Conservation (phyloP, 2,888 invertebrate genomes). For the Cheilosia pagana region DNA sequence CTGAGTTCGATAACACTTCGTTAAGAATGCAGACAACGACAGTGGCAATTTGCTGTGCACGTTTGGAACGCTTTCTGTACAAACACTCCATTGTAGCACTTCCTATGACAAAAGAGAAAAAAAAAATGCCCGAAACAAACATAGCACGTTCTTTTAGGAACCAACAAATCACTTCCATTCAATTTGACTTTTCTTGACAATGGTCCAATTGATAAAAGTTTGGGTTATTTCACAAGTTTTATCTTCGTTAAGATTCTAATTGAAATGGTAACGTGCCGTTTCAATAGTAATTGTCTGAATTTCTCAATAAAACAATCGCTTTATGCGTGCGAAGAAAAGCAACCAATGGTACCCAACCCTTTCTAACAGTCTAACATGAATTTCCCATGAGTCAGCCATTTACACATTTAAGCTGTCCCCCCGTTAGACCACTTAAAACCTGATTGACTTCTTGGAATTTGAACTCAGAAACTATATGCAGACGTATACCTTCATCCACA, state of each 20-base stretch:
- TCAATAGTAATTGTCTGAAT: constrained; percentile 46
- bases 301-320: constrained; percentile 31
- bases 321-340: background rate
- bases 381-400: constrained; percentile 28
- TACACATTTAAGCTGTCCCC: background rate
- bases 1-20: constrained; percentile 53
- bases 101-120: background rate
- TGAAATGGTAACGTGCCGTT: constrained; percentile 45
- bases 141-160: background rate
- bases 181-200: constrained; percentile 24
- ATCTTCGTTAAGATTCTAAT: constrained; percentile 36
- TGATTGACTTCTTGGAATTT: constrained; percentile 42
- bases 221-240: constrained; percentile 22
- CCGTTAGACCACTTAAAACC: constrained; percentile 10
- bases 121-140: background rate
- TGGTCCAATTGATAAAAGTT: constrained; percentile 46
- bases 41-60: background rate
- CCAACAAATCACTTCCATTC: background rate
- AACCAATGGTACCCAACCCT: constrained; percentile 21
- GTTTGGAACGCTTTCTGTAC: background rate
- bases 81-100: no score
- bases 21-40: constrained; percentile 5
- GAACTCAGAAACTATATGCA: constrained; percentile 1
- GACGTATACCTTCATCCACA: background rate
- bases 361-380: constrained; percentile 9